Percentiles rank a stretch among this genome's conserved stretches.
These are phyloP conservation scores for Macquaria ambigua DNA, from an alignment of 2,113 vertebrate species.

Conservation along the genomic window DNA sequence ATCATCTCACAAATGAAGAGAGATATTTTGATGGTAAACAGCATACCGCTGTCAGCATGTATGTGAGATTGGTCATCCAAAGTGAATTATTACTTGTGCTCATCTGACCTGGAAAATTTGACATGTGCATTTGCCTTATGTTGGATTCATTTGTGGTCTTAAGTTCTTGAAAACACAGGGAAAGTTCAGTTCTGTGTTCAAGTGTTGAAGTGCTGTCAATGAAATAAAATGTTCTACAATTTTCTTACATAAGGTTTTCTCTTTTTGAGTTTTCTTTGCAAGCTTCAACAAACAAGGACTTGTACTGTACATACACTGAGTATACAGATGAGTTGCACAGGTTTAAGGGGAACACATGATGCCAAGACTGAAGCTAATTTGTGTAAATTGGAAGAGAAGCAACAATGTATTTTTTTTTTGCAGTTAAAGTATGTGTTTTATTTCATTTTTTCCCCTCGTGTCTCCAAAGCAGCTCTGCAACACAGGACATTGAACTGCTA, in stretches of 20 bases:
- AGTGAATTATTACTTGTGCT: conserved; percentile 63
- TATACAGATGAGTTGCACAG: not conserved
- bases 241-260: conserved; percentile 60
- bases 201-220: conserved; percentile 72
- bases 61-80: conserved; percentile 39
- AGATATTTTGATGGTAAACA: conserved; percentile 28
- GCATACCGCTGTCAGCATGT: conserved; percentile 1
- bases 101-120: conserved; percentile 56
- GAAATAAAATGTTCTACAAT: conserved; percentile 77
- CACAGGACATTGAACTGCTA: not conserved
- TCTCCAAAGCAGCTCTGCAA: not conserved
- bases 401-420: not conserved
- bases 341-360: not conserved
- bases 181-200: conserved; percentile 63
- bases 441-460: not conserved
- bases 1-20: conserved; percentile 41
- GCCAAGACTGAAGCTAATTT: not conserved
- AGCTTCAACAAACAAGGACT: not conserved
- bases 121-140: conserved; percentile 77
- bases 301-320: not conserved
- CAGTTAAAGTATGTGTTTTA: not conserved
- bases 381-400: not conserved
- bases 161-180: conserved; percentile 70
- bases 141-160: conserved; percentile 74
- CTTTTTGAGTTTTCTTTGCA: conserved; percentile 11